Evolutionary conservation across 2,797 vertebrate species (phyloP).

Genomic region (Melanotaenia trifasciata): DNA sequence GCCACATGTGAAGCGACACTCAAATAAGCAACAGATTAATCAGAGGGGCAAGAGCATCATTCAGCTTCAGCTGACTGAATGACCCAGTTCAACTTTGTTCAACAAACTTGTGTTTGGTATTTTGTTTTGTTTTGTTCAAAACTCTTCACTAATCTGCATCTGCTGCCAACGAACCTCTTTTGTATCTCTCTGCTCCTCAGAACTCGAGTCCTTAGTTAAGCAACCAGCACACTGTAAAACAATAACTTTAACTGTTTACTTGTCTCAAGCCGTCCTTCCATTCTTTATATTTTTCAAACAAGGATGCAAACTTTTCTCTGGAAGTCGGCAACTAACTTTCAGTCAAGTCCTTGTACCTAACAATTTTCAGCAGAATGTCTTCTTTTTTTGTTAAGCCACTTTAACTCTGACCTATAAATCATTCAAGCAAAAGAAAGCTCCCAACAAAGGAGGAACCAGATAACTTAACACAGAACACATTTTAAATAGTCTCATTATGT

Average conservation of each 20-base stretch:
- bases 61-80: conserved; percentile 55
- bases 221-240: conserved; percentile 6
- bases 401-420: background rate
- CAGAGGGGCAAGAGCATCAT: conserved; percentile 53
- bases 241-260: conserved; percentile 15
- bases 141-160: conserved; percentile 40
- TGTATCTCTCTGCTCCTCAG: conserved; percentile 33
- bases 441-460: background rate
- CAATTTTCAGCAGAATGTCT: background rate
- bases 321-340: background rate
- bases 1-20: conserved; percentile 49
- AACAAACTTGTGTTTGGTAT: conserved; percentile 35
- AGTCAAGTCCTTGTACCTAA: background rate
- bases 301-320: background rate
- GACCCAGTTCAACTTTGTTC: conserved; percentile 69
- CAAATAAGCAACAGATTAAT: conserved; percentile 70
- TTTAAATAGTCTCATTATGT: background rate
- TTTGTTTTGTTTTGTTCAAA: conserved; percentile 17
- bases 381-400: background rate
- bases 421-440: background rate
- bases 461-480: background rate
- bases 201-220: conserved; percentile 41
- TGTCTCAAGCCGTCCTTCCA: background rate
- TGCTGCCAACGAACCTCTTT: conserved; percentile 30
- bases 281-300: background rate